A percentile compares a stretch with the other conserved stretches of the same genome.
Evolutionary conservation across 2,888 invertebrate species (phyloP).

Genomic region (Oligia strigilis): DNA sequence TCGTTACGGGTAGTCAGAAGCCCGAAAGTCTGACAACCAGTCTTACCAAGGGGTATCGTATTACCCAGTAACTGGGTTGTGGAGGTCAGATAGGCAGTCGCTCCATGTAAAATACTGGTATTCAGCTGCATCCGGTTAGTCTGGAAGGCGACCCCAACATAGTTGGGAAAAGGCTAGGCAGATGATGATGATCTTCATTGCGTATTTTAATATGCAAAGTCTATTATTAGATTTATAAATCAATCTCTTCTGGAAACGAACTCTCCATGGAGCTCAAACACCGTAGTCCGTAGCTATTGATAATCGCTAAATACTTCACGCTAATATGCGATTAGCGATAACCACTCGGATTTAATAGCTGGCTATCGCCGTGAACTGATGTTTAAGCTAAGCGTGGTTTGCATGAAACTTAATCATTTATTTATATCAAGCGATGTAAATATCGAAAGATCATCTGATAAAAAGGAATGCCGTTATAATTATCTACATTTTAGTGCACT

Average conservation of each 20-base stretch:
- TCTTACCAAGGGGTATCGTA: no score
- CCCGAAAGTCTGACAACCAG: no score
- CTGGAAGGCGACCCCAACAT: no score
- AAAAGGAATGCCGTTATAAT: background rate
- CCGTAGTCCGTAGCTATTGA: conserved; percentile 33
- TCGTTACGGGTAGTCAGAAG: no score
- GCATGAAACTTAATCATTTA: background rate
- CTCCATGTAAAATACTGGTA: no score
- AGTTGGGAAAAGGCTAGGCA: no score
- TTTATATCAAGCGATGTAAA: background rate
- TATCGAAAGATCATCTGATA: conserved; percentile 12
- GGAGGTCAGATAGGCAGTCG: no score
- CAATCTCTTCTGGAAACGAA: background rate
- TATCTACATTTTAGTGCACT: background rate
- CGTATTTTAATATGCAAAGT: no score
- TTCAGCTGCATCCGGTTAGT: no score
- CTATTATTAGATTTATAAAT: background rate
- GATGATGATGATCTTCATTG: no score
- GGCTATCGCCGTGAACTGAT: background rate
- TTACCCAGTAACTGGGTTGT: no score
- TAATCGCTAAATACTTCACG: conserved; percentile 49
- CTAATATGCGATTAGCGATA: conserved; percentile 47
- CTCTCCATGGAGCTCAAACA: background rate
- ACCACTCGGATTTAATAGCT: conserved; percentile 7
- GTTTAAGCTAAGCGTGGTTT: background rate